These are phyloP conservation scores for Plagodis pulveraria DNA, from an alignment of 2,888 invertebrate genomes.

Conservation along the genomic window DNA sequence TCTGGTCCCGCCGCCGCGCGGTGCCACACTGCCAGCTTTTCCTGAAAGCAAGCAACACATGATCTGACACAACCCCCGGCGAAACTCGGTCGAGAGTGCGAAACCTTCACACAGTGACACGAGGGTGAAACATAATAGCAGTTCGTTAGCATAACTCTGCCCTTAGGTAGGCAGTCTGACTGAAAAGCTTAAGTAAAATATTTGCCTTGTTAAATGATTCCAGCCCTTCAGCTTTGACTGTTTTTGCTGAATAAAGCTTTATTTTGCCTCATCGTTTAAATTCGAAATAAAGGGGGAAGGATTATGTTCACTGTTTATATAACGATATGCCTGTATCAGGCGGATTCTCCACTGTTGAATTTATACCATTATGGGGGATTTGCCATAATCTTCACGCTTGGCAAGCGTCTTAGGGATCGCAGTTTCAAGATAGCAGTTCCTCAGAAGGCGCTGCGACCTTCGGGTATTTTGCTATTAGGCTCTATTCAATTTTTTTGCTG, in stretches of 20 bases:
- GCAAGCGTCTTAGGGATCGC: too few relatives aligned
- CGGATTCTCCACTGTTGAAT: too few relatives aligned
- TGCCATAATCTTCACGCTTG: too few relatives aligned
- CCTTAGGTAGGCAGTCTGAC: constrained; percentile 56
- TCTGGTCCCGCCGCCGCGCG: constrained; percentile 55
- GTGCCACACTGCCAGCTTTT: constrained; percentile 61
- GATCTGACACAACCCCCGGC: constrained; percentile 75
- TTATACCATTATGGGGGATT: too few relatives aligned
- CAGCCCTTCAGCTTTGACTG: constrained; percentile 50
- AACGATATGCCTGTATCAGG: too few relatives aligned
- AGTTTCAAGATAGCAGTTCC: too few relatives aligned
- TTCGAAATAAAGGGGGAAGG: constrained; percentile 1
- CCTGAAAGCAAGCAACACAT: constrained; percentile 78
- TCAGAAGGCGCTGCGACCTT: too few relatives aligned
- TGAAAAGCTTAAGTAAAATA: constrained; percentile 65
- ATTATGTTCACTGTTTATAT: constrained; percentile 3
- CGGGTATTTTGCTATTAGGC: too few relatives aligned
- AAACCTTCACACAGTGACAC: constrained; percentile 84
- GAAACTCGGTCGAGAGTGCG: constrained; percentile 81
- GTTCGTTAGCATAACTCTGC: constrained; percentile 78
- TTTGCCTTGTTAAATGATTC: constrained; percentile 73
- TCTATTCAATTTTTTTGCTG: too few relatives aligned
- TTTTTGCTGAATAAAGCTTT: constrained; percentile 46
- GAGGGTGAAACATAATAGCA: constrained; percentile 76
- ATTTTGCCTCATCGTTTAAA: constrained; percentile 29